Percentiles rank a stretch among this genome's conserved stretches.
Conservation (phyloP, 2,797 vertebrate genomes). For the Sebastes nivosus region DNA sequence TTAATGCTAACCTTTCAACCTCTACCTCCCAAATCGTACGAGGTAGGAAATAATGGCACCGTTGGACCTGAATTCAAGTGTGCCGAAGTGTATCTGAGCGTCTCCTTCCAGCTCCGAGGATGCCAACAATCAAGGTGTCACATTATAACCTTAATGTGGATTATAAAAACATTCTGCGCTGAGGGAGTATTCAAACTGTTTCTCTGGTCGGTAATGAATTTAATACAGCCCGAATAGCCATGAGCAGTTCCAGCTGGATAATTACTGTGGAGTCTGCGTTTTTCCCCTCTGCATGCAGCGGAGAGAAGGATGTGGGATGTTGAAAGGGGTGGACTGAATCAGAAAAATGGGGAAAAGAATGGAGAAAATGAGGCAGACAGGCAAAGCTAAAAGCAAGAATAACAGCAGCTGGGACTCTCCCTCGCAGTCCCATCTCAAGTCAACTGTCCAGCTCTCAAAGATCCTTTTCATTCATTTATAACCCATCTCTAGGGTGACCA, state of each 20-base stretch:
- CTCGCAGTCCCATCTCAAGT: neutral
- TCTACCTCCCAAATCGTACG: constrained; percentile 3
- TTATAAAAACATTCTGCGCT: neutral
- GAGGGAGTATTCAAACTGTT: constrained; percentile 10
- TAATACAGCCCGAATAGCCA: constrained; percentile 48
- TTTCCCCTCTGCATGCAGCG: constrained; percentile 57
- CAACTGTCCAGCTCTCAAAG: neutral
- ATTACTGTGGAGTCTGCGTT: constrained; percentile 63
- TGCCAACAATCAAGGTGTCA: neutral
- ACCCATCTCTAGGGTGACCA: neutral
- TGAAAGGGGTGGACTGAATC: constrained; percentile 52
- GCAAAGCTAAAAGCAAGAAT: constrained; percentile 34
- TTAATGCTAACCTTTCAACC: constrained; percentile 18
- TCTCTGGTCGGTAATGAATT: constrained; percentile 53
- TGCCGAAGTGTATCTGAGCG: neutral
- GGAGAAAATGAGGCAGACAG: constrained; percentile 57
- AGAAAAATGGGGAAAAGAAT: constrained; percentile 58
- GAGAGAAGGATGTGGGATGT: constrained; percentile 69
- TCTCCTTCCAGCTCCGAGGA: neutral
- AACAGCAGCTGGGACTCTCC: constrained; percentile 39
- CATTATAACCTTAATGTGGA: neutral
- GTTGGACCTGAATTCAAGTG: neutral
- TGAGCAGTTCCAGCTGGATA: constrained; percentile 69
- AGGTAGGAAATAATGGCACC: constrained; percentile 10
- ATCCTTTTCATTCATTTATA: neutral